Conservation (phyloP, 2,113 vertebrate genomes). For the Plecturocebus donacophilus region DNA sequence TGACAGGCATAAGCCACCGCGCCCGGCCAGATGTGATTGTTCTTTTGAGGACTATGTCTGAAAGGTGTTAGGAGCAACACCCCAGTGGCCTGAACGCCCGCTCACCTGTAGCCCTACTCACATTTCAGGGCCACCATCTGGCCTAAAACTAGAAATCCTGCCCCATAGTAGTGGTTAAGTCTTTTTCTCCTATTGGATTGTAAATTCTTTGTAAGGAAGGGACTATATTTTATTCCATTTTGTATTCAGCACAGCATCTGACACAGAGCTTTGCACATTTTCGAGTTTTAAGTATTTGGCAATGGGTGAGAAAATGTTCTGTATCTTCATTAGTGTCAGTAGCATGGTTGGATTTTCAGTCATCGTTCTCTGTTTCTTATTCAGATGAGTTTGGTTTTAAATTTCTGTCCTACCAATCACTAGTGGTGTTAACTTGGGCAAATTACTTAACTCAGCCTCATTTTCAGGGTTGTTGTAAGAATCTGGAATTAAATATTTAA, state of each 20-base stretch:
- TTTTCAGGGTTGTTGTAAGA: neutral
- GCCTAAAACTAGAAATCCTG: neutral
- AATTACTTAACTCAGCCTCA: neutral
- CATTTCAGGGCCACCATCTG: neutral
- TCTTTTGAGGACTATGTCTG: neutral
- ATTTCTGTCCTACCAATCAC: neutral
- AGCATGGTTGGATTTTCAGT: neutral
- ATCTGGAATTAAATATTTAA: neutral
- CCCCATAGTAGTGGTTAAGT: rapidly evolving
- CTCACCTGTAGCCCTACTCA: neutral
- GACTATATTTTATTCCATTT: neutral
- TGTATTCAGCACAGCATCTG: neutral
- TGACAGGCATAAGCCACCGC: neutral
- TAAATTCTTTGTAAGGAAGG: neutral
- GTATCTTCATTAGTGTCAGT: neutral
- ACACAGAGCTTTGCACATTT: neutral
- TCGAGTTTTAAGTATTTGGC: neutral
- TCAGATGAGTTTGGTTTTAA: neutral
- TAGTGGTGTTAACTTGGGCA: neutral
- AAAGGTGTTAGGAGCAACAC: neutral
- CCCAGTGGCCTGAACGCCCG: neutral
- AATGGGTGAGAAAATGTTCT: neutral
- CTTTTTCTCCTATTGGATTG: neutral
- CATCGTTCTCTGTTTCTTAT: neutral
- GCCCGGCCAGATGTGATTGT: too few species aligned